These are phyloP conservation scores for Tylochromis polylepis DNA, from an alignment of 2,113 vertebrate genomes.

Conservation along the genomic window DNA sequence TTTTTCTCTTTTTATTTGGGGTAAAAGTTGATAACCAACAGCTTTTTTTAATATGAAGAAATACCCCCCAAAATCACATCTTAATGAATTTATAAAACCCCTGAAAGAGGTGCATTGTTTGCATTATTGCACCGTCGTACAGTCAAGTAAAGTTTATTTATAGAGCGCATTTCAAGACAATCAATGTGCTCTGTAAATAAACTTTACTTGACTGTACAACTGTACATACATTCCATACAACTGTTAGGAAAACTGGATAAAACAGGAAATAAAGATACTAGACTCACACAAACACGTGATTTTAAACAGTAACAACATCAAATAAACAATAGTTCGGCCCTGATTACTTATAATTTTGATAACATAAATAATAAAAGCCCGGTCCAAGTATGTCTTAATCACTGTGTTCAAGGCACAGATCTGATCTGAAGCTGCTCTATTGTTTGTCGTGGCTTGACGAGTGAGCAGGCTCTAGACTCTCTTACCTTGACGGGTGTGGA, in stretches of 20 bases:
- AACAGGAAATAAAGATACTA: neutral
- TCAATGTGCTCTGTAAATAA: neutral
- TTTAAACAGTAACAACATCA: neutral
- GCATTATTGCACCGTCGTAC: neutral
- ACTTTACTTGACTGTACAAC: neutral
- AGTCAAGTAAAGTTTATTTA: neutral
- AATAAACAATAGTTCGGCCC: neutral
- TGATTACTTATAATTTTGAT: neutral
- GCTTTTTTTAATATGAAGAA: neutral
- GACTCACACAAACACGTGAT: neutral
- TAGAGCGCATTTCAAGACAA: neutral
- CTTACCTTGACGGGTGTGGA: conserved; percentile 84
- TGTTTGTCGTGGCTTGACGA: neutral
- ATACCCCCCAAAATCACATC: neutral
- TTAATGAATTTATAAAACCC: neutral
- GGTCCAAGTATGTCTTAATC: neutral
- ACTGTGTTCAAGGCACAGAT: neutral
- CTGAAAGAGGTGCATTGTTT: neutral
- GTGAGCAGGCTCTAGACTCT: neutral
- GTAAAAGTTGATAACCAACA: neutral
- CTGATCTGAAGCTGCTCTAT: neutral
- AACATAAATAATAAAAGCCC: neutral
- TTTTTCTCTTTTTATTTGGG: neutral
- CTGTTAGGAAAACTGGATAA: neutral
- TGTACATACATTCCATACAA: neutral